A percentile compares a stretch with the other conserved stretches of the same genome.
Conservation (phyloP, 2,888 invertebrate species). For the Stenodera caucasica region DNA sequence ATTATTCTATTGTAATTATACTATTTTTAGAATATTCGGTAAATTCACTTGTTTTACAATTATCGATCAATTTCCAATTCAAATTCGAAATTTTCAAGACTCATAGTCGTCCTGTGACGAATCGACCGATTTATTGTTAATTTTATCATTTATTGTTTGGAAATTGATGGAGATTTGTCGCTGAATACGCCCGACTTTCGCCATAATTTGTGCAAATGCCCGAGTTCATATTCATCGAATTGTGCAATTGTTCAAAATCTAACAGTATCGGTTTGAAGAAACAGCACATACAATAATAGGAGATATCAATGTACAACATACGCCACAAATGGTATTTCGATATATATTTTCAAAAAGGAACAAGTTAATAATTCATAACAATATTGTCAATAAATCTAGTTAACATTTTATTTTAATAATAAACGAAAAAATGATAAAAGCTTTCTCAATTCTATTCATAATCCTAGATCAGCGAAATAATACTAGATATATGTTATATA, state of each 20-base stretch:
- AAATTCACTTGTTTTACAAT: not conserved
- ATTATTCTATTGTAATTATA: not conserved
- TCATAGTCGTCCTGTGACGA: too few species aligned
- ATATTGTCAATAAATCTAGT: conserved; percentile 19
- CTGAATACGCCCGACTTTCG: too few species aligned
- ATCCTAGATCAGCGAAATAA: conserved; percentile 12
- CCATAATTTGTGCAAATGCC: too few species aligned
- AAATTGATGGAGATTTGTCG: too few species aligned
- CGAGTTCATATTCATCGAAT: not conserved
- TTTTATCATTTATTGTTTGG: too few species aligned
- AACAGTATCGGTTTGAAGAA: not conserved
- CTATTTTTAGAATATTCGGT: not conserved
- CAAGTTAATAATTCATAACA: conserved; percentile 26
- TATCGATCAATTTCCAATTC: not conserved
- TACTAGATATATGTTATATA: too few species aligned
- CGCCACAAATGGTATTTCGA: conserved; percentile 10
- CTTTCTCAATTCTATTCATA: conserved; percentile 1
- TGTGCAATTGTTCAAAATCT: not conserved
- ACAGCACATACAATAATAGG: not conserved
- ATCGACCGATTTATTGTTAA: too few species aligned
- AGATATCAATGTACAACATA: not conserved
- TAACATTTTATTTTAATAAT: conserved; percentile 13
- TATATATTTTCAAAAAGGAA: conserved; percentile 12
- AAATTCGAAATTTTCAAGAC: too few species aligned
- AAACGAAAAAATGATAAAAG: not conserved